Evolutionary conservation across 2,113 vertebrate species (phyloP), one percentile per base, ranked within the genome.

Genomic region (Melanostigma gelatinosum): DNA sequence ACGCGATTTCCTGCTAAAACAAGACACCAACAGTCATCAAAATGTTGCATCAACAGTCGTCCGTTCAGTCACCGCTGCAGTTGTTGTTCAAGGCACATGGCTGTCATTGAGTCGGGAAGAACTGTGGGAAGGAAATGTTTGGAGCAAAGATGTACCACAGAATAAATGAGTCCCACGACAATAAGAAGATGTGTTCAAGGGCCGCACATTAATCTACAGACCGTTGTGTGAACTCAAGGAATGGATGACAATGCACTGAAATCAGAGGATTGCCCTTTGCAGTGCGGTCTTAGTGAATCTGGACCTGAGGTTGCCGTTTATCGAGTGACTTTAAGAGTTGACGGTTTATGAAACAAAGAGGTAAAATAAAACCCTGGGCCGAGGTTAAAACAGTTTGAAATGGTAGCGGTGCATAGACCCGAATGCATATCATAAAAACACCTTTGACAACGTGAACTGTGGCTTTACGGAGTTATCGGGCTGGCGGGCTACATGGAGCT

Each of bases 401-500:
- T 70, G 57, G 55, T 38, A 64, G 57, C 78, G 6, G 52, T 85
- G 85, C 79, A 83, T 57, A 78, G 69, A 77, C 63, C 48, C 42
- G 55, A 68, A 75, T 40, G 44, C 55, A 61, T 72, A 75, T 32
- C 32, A 48, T n/a, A 80, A 75, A 64, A 76, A 29, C 15, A 44
- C 24, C 52, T 50, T 79, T 72, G 62, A 88, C 79, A 78, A 83
- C 62, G 8, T 18, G 66, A 87, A 66, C 60, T n/a, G 64, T 40
- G 65, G 58, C 62, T 68, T 34, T 34, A 10, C 20, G n/a, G 72
- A 64, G 48, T 20, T 1, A 4, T 44, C 15, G 32, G 6, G 27
- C 13, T n/a, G 67, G 72, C 44, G 27, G 58, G 86, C 83, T 88
- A 85, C 82, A 78, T 60, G 54, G 58, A 84, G 73, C 87, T 64